Conservation (phyloP, 2,113 vertebrate species). For the Actenoides lindsayi region DNA sequence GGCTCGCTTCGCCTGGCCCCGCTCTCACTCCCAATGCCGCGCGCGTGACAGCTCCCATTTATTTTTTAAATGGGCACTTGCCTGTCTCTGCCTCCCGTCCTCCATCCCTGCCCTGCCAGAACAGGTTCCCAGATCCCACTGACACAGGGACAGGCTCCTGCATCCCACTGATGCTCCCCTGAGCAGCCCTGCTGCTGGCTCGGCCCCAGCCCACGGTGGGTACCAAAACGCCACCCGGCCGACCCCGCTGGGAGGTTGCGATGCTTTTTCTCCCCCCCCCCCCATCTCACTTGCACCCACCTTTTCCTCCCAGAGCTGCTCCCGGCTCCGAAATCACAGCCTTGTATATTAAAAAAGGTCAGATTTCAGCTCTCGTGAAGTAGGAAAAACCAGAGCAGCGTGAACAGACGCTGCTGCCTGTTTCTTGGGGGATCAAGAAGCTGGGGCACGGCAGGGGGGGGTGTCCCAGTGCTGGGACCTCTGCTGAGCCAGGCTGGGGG, state of each 20-base stretch:
- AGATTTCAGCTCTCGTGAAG: slow-evolving; percentile 58
- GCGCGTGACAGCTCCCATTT: neutral
- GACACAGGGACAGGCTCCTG: neutral
- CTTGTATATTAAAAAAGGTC: slow-evolving; percentile 65
- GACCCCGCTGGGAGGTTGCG: rapidly evolving
- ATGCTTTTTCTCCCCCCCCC: neutral
- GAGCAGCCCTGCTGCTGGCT: neutral
- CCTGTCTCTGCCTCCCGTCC: neutral
- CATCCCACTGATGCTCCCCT: rapidly evolving
- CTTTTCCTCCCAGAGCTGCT: slow-evolving; percentile 30
- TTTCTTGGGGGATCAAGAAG: neutral
- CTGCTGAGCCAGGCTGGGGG: neutral
- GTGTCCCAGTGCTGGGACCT: neutral
- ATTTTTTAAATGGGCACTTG: neutral
- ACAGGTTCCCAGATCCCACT: neutral
- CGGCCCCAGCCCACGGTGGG: neutral
- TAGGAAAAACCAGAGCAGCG: slow-evolving; percentile 10
- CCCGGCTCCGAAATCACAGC: neutral
- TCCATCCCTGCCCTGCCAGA: neutral
- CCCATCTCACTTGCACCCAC: neutral
- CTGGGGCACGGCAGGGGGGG: neutral
- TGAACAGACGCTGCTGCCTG: neutral
- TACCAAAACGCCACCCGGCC: rapidly evolving
- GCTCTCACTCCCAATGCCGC: neutral
- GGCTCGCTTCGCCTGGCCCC: neutral